Conservation (phyloP, 2,113 vertebrate genomes). For the Phrynocephalus versicolor region DNA sequence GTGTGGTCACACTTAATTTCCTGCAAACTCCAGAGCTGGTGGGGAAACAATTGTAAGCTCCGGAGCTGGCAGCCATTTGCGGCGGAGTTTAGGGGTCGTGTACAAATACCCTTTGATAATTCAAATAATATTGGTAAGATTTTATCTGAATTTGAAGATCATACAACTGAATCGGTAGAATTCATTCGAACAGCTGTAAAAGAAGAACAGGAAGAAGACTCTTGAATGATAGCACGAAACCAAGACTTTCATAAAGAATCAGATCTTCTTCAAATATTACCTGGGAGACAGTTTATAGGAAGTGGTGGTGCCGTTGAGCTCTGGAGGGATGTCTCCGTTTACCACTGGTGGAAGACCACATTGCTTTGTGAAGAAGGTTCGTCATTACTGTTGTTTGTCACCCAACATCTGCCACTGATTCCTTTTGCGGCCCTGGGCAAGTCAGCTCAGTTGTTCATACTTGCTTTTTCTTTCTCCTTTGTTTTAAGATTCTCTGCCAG, state of each 20-base stretch:
- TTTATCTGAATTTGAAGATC: not conserved
- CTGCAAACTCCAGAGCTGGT: no score
- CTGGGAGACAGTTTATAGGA: not conserved
- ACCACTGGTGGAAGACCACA: not conserved
- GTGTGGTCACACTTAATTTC: no score
- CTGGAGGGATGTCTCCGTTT: not conserved
- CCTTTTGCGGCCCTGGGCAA: not conserved
- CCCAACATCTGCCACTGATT: not conserved
- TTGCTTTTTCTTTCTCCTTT: not conserved
- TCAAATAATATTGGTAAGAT: no score
- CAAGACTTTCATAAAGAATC: not conserved
- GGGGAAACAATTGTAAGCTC: no score
- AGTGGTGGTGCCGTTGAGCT: no score
- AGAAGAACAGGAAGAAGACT: not conserved
- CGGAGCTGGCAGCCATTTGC: no score
- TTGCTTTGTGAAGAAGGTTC: not conserved
- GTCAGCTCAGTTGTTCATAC: not conserved
- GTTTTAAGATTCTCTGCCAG: not conserved
- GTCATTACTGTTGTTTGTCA: no score
- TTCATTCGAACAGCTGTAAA: not conserved
- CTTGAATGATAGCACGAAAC: no score
- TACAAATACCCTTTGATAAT: no score
- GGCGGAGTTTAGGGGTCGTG: no score
- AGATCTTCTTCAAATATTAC: not conserved
- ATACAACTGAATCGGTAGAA: not conserved